Conservation (phyloP, 2,797 vertebrate genomes). For the Salarias fasciatus region DNA sequence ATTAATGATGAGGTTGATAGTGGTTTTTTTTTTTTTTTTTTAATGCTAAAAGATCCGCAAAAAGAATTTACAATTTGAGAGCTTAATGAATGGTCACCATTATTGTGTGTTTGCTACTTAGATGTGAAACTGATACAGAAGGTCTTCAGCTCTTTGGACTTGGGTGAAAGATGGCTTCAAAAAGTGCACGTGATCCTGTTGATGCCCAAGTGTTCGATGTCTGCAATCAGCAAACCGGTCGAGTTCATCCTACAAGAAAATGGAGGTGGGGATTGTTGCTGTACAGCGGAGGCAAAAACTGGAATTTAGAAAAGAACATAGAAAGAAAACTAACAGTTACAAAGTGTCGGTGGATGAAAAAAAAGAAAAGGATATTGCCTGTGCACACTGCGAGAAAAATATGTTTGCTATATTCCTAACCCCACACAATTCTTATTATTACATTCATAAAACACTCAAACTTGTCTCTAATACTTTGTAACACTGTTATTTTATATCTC, state of each 20-base stretch:
- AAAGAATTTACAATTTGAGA: too few species aligned
- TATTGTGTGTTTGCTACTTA: constrained; percentile 59
- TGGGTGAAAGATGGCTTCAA: constrained; percentile 78
- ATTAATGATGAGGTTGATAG: too few species aligned
- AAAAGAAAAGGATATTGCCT: not conserved
- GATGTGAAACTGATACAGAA: constrained; percentile 87
- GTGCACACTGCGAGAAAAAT: not conserved
- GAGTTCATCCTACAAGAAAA: constrained; percentile 90
- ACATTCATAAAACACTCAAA: too few species aligned
- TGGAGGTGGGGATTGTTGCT: constrained; percentile 76
- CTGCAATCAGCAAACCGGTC: constrained; percentile 88
- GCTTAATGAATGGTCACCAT: constrained; percentile 1
- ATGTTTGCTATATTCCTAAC: too few species aligned
- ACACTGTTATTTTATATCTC: not conserved
- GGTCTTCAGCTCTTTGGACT: constrained; percentile 81
- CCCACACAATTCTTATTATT: too few species aligned
- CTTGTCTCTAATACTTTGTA: not conserved
- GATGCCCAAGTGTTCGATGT: constrained; percentile 87
- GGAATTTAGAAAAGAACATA: not conserved
- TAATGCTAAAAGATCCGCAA: too few species aligned
- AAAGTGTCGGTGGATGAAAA: not conserved
- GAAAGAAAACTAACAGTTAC: not conserved
- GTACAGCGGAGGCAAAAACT: not conserved
- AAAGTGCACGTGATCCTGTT: constrained; percentile 86
- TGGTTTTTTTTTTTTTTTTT: too few species aligned